These are phyloP conservation scores for Eriosoma lanigerum DNA, from an alignment of 1,140 invertebrate genomes.

Conservation along the genomic window DNA sequence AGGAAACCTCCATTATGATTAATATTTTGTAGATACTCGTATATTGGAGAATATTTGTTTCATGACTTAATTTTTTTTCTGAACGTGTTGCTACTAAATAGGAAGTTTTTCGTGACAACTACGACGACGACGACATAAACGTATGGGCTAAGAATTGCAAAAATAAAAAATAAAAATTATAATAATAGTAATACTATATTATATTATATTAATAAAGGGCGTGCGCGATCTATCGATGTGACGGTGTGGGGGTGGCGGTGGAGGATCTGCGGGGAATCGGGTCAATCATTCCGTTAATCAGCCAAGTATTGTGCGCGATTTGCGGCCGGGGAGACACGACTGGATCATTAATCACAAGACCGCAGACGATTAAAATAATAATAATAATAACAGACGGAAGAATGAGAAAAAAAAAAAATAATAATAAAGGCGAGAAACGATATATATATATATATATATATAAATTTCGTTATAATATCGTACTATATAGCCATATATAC, in stretches of 20 bases:
- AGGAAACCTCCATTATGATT: no score
- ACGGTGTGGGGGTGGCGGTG: background rate
- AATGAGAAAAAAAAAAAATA: background rate
- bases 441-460: no score
- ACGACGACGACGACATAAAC: background rate
- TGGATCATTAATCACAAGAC: conserved; percentile 28
- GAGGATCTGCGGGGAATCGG: conserved; percentile 7
- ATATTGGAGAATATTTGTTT: background rate
- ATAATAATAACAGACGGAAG: conserved; percentile 4
- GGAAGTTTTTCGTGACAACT: no score
- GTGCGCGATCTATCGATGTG: background rate
- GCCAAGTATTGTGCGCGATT: conserved; percentile 21
- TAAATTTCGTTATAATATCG: conserved; percentile 17
- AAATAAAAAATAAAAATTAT: background rate
- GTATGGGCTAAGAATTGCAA: conserved; percentile 20
- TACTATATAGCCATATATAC: background rate
- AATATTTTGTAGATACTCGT: no score
- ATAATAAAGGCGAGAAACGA: conserved; percentile 27
- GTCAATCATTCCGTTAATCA: conserved; percentile 43
- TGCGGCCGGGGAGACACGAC: background rate
- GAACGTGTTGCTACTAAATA: no score
- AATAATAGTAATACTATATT: background rate
- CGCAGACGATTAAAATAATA: conserved; percentile 35
- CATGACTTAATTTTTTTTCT: no score
- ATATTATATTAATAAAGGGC: background rate